Evolutionary conservation across 2,888 invertebrate genomes (phyloP), one percentile per base, ranked within the genome.

Genomic region (Hyalella azteca): DNA sequence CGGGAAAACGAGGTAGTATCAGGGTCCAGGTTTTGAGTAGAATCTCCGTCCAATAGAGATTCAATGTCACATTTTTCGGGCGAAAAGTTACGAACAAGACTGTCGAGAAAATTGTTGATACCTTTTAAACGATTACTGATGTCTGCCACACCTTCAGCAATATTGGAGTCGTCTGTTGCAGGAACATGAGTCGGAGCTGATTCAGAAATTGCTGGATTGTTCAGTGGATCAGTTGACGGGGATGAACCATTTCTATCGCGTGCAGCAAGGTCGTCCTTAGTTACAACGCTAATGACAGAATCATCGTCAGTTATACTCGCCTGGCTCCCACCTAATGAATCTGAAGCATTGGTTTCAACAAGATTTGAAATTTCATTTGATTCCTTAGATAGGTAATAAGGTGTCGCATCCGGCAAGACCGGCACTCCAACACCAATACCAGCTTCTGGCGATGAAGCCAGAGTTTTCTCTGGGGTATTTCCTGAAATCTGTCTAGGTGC

Each of bases 41-140:
- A 66, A 29, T 66, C 66, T 36, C 66, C 36, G 36, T 54, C n/a
- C n/a, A n/a, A n/a, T n/a, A n/a, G n/a, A n/a, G 22, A 54, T 13
- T 7, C 22, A 22, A 22, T 26, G 54, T 54, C 7, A 26, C 54
- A 54, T 54, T 26, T 54, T 22, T 9, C 7, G 1, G 66, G 39
- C n/a, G 80, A 73, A 45, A 80, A 45, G 79, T 79, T 80, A 73
- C 49, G 45, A 45, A 83, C 79, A 11, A 81, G 73, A 60, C 77
- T 80, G 50, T 81, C 83, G 32, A 83, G 78, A 75, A 78, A 77
- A 36, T 78, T 80, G 22, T 78, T 79, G 45, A 83, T 81, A 80
- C 83, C 83, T 83, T 81, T 79, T 32, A 83, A 77, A n/a, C 81
- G 75, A 22, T 59, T 59, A 26, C 80, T 81, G 59, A 83, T 78